Base-by-base conservation (phyloP, 2,113 vertebrate species). In the Gymnogyps californianus region DNA sequence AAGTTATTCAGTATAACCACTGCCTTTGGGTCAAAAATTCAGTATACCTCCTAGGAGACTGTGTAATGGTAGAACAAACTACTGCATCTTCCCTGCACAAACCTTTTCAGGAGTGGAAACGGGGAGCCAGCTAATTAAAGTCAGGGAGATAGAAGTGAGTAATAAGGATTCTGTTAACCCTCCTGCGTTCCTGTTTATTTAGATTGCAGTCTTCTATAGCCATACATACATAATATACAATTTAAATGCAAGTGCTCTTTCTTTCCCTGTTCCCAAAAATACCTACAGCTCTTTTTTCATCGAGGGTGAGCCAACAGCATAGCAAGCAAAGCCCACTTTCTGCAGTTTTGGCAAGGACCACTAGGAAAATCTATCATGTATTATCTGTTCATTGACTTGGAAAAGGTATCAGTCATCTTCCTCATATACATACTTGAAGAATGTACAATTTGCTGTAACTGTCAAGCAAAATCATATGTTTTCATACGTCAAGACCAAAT, bases 321-420 rank as follows among this genome's bases (percentile, higher is more conserved):
- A 72, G 34, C 6, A 6, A 92, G 89, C 65, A 67, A 36, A 94
- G 77, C 77, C 72, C 83, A 8, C 22, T 67, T 92, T 55, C 65
- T 83, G 87, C 54, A 31, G 6, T 32, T 77, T 44, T 90, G 92
- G 69, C 59, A 66, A 76, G 87, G 58, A 71, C 58, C 38, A 9
- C 62, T 47, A 79, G 88, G 93, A 92, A 92, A 92, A 92, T 78
- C 42, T 70, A 32, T 79, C 96, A 42, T 57, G 46, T 75, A 3
- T 92, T 95, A 76, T 84, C 86, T 78, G 71, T 64, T 95, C 84
- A 74, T 89, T 91, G 91, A 76, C 91, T 87, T 96, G 84, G 90
- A 69, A 93, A 82, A 96, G 52, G 62, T 87, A 84, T 92, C 65
- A 65, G 6, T 79, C 72, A 87, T 77, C 83, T 89, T 55, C 78